Percentiles rank a stretch among this genome's conserved stretches.
Evolutionary conservation across 2,113 vertebrate species (phyloP).

Genomic region (Ia io): DNA sequence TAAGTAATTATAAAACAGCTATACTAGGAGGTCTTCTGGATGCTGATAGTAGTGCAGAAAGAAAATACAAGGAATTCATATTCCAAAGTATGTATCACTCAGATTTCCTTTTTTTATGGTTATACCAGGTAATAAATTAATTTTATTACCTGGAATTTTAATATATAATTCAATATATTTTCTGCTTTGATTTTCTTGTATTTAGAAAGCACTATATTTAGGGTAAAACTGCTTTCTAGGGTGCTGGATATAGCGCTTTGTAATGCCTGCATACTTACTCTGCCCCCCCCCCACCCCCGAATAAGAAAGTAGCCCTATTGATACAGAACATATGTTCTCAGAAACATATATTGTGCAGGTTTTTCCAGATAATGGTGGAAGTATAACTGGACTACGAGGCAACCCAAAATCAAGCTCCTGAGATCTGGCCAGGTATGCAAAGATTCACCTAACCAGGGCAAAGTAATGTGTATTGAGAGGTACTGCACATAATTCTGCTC

Average conservation of each 20-base stretch:
- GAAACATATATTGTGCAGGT: background rate
- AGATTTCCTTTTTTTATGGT: background rate
- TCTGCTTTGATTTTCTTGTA: background rate
- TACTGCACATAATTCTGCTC: background rate
- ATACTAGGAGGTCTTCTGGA: background rate
- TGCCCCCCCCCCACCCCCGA: background rate
- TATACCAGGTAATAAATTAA: background rate
- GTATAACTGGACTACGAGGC: background rate
- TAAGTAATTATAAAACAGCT: background rate
- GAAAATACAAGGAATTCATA: background rate
- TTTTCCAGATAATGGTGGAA: background rate
- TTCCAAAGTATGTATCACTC: background rate
- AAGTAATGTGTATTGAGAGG: background rate
- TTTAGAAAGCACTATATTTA: background rate
- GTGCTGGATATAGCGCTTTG: background rate
- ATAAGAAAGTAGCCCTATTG: background rate
- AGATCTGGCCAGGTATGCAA: background rate
- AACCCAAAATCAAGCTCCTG: background rate
- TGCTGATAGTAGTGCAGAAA: background rate
- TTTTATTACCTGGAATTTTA: background rate
- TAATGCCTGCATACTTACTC: background rate
- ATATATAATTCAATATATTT: background rate
- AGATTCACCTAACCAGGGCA: background rate
- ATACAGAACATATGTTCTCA: background rate
- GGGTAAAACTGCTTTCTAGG: background rate